Evolutionary conservation across 1,140 invertebrate species (phyloP).

Genomic region (Macrocentrus cingulum): DNA sequence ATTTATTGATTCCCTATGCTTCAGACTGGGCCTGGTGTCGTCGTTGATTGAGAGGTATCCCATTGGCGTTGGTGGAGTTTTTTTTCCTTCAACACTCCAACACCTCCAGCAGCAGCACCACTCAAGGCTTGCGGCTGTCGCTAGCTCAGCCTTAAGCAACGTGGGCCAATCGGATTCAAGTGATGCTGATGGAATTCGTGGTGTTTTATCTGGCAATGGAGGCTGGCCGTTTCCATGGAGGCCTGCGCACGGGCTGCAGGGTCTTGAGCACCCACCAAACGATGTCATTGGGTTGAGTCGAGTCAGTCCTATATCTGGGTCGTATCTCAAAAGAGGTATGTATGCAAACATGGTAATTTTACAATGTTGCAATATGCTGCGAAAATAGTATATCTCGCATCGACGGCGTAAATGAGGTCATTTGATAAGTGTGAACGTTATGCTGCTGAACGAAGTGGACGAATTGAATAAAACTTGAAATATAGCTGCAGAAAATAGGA

Average conservation of each 20-base stretch:
- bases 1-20: neutral
- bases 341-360: slow-evolving; percentile 8
- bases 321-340: slow-evolving; percentile 56
- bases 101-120: slow-evolving; percentile 54
- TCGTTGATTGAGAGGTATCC: slow-evolving; percentile 66
- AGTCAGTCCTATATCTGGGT: slow-evolving; percentile 52
- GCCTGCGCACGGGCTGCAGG: slow-evolving; percentile 49
- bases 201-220: slow-evolving; percentile 46
- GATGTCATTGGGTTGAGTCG: slow-evolving; percentile 49
- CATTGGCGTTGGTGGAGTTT: slow-evolving; percentile 60
- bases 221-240: slow-evolving; percentile 57
- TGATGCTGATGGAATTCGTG: slow-evolving; percentile 47
- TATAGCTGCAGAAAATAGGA: no score
- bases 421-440: no score
- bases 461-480: no score
- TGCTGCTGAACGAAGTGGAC: no score
- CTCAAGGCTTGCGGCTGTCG: slow-evolving; percentile 45
- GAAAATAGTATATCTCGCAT: no score
- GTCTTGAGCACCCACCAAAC: slow-evolving; percentile 51
- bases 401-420: no score
- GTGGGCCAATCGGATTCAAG: slow-evolving; percentile 50
- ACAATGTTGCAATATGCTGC: neutral
- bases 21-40: slow-evolving; percentile 79
- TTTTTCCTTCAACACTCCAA: slow-evolving; percentile 56
- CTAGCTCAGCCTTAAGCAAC: slow-evolving; percentile 50